Base-by-base conservation (phyloP, 2,888 invertebrate genomes). In the Rotaria macrura region DNA sequence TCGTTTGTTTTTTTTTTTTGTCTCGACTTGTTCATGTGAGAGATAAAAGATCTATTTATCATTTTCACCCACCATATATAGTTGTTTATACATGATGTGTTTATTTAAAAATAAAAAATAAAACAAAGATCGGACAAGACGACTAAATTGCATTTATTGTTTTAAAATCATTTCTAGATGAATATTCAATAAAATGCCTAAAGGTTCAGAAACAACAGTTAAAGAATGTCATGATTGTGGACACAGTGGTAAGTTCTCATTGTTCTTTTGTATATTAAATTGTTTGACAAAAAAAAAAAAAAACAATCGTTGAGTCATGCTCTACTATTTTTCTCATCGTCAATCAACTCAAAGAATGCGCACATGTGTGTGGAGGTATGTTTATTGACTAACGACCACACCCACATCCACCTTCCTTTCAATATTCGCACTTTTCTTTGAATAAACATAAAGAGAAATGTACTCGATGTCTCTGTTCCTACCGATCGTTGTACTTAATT, bases 161-260 rank as follows among this genome's bases (percentile, higher is more conserved):
- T 65, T 65, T 65, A 65, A 52, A 34, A 17, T 34, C 34, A 34
- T 34, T 65, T 65, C 34, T 65, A 65, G 65, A 65, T 65, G 65
- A 65, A 65, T 40, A 5, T 10, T 79, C 43, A 43, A 79, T n/a
- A 43, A 49, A 43, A 79, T 79, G 79, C 79, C 79, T 0, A 40
- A 43, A 79, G 43, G 43, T 40, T 79, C 79, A 25, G 79, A 79
- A 43, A 79, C 79, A 79, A 79, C 43, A 25, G 20, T n/a, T 14
- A 79, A 79, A 79, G 79, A 79, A 79, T 79, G 79, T n/a, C 40
- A 79, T n/a, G 79, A 79, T 79, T 79, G 79, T 79, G 79, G 79
- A 79, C 79, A 79, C 25, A 79, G 25, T 79, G 79, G 79, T 79
- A n/a, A 79, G 79, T 43, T 12, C 43, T 5, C 4, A 12, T 34